Evolutionary conservation across 1,140 invertebrate genomes (phyloP), one percentile per base, ranked within the genome.

Genomic region (Drosophila ercepeae): DNA sequence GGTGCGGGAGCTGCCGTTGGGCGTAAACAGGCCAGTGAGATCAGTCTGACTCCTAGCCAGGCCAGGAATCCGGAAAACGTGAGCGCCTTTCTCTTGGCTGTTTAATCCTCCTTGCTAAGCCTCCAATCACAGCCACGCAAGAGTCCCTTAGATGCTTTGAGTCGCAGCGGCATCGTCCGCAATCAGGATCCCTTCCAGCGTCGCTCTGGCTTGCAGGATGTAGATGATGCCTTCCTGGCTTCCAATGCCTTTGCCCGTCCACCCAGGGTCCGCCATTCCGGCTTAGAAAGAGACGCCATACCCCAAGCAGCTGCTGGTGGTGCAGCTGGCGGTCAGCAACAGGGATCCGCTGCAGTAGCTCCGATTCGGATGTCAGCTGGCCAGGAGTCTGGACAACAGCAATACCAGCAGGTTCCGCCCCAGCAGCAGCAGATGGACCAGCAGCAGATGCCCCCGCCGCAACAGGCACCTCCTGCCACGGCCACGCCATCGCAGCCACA

Each of bases 121-220:
- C 9, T 5, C 42, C 13, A 7, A 21, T 25, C 53, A 42, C 50
- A 90, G 89, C 54, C 69, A 2, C 70, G 59, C 36, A 90, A 89
- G 59, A 89, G 83, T 51, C 89, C 89, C 0, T 52, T 90, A 52
- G 89, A 90, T 69, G 89, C 89, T 0, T 21, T 90, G 23, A 90
- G 89, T 19, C 84, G 86, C 13, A 51, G 51, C 21, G 49, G 53
- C 0, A 52, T 39, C 5, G 3, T 36, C 18, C 78, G 84, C 13
- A 74, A 79, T 9, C 72, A 77, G 25, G 73, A 78, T 59, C 65
- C 72, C 6, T 69, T 89, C 44, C 81, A 88, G 39, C 82, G 83
- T 7, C 81, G 89, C 14, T 90, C 89, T n/a, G 89, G 89, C 5
- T 18, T 91, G 23, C 89, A 91, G 69, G 89, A 91, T 57, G 89